A percentile compares a stretch with the other conserved stretches of the same genome.
Evolutionary conservation across 2,888 invertebrate species (phyloP).

Genomic region (Cryptocephalus primarius): DNA sequence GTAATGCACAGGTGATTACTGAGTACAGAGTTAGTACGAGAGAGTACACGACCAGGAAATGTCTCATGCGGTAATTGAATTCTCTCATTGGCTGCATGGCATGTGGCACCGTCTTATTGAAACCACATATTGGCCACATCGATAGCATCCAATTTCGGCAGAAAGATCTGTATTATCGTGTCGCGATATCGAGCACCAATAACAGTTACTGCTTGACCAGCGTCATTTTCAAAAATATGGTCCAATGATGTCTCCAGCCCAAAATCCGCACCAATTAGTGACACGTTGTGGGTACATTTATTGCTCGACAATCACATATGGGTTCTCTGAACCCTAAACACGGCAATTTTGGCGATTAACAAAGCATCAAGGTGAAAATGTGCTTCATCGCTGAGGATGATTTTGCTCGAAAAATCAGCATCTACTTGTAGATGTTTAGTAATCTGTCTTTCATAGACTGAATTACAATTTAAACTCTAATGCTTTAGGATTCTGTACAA

Average conservation of each 20-base stretch:
- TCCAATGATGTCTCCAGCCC: conserved; percentile 27
- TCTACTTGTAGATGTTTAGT: no score
- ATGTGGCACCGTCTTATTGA: conserved; percentile 14
- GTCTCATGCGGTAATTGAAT: conserved; percentile 11
- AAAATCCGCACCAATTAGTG: conserved; percentile 28
- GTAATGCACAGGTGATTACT: conserved; percentile 11
- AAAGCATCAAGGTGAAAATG: no score
- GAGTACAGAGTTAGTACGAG: not conserved
- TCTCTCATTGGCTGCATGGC: conserved; percentile 11
- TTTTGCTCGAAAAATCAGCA: no score
- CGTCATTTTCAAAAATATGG: conserved; percentile 27
- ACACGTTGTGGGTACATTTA: conserved; percentile 17
- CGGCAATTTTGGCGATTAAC: no score
- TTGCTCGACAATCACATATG: no score
- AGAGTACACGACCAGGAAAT: conserved; percentile 3
- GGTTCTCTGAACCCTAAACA: no score
- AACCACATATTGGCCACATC: conserved; percentile 13
- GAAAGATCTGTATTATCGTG: conserved; percentile 17
- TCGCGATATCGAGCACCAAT: conserved; percentile 22
- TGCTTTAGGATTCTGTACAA: no score
- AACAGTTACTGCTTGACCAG: conserved; percentile 22
- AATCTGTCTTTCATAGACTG: no score
- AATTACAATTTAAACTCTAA: no score
- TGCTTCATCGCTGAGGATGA: no score
- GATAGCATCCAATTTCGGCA: conserved; percentile 16